Evolutionary conservation across 1,140 invertebrate genomes (phyloP), one percentile per base, ranked within the genome.

Genomic region (Charaxes varanes): DNA sequence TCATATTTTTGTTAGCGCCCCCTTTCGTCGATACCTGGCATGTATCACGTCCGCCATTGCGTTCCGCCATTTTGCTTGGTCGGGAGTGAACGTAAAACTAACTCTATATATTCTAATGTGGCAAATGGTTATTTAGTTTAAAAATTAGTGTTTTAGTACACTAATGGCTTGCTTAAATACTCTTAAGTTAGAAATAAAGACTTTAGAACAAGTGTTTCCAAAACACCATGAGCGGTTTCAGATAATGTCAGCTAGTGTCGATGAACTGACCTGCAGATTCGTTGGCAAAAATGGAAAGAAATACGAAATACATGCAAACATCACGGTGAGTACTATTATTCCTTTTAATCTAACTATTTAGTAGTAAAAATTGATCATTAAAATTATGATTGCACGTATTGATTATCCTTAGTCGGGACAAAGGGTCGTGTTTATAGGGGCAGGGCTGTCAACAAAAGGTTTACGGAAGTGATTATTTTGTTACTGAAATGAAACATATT

Each of bases 101-200:
- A 57, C 68, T 70, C 61, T 64, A 82, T 82, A 73, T 78, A 80
- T 80, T 78, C 61, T 65, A 68, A 63, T 52, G 73, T 68, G 70
- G 51, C 61, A 62, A 66, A 50, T 59, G 62, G 65, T 63, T 74
- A 68, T 65, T 70, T 76, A 71, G 49, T 65, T 65, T 65, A 71
- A 61, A 45, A 63, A 68, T 68, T 77, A 79, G 72, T 80, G 72
- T 79, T 72, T 62, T 40, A 49, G 49, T 38, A 78, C 64, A 73
- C 87, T 87, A 87, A 98, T 98, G 96, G 97, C 97, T 88, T 99
- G 97, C 89, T 88, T 99, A 86, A 96, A 96, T 85, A 96, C 94
- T 60, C 88, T 99, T 63, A 98, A 98, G 87, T 93, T 97, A 88
- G 97, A 99, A 90, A 98, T 99, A 83, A 94, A 94, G 88, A 93